These are phyloP conservation scores for Chaenodraco wilsoni DNA, from an alignment of 2,797 vertebrate genomes.

Conservation along the genomic window DNA sequence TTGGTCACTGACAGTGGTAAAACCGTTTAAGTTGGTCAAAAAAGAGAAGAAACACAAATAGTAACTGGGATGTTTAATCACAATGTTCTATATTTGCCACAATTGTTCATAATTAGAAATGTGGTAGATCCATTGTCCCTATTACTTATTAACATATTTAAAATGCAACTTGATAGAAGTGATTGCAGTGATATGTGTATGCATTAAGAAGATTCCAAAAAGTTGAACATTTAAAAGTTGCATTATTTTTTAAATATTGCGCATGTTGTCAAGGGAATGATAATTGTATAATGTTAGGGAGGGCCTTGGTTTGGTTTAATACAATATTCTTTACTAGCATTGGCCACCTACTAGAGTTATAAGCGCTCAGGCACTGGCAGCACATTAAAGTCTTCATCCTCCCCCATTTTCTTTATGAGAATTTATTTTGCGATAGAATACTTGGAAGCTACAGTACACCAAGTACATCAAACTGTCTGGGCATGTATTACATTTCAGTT, in stretches of 20 bases:
- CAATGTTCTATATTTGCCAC: background rate
- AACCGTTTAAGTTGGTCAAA: background rate
- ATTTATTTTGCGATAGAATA: conserved; percentile 27
- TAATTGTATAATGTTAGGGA: no score
- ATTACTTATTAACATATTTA: background rate
- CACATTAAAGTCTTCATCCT: conserved; percentile 2
- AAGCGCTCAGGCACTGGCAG: conserved; percentile 26
- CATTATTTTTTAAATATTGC: background rate
- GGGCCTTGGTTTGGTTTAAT: background rate
- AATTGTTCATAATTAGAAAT: background rate
- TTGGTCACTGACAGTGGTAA: background rate
- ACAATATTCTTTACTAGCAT: conserved; percentile 7
- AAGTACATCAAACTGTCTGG: conserved; percentile 29
- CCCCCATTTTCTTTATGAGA: conserved; percentile 18
- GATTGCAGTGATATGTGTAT: background rate
- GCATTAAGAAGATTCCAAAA: background rate
- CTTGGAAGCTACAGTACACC: conserved; percentile 25
- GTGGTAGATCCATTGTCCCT: background rate
- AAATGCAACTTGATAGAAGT: background rate
- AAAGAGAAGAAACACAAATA: background rate
- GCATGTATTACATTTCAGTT: conserved; percentile 33
- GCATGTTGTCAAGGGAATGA: background rate
- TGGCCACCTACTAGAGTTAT: conserved; percentile 31
- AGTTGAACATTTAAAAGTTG: background rate
- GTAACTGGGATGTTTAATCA: background rate